A percentile compares a stretch with the other conserved stretches of the same genome.
These are phyloP conservation scores for Bos taurus DNA, from an alignment of 2,113 vertebrate genomes.

Conservation along the genomic window ARS-UCD2.0 NC_037332.1:22208501-22209000, in stretches of 20 bases:
- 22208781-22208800: constrained; percentile 31
- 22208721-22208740: constrained; percentile 37
- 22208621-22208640: background rate
- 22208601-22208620: constrained; percentile 7
- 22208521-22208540: background rate
- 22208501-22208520: background rate
- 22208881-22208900: background rate
- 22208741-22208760: constrained; percentile 1
- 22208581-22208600: constrained; percentile 12
- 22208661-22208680: background rate
- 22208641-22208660: constrained; percentile 8
- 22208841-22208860: background rate
- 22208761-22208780: background rate
- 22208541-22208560: background rate
- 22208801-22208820: background rate
- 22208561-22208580: background rate
- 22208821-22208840: constrained; percentile 10
- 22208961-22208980: background rate
- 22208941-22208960: constrained; percentile 4
- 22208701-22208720: constrained; percentile 41
- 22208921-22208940: background rate
- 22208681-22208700: constrained; percentile 16
- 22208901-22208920: background rate
- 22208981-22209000: background rate
- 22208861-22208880: constrained; percentile 14